These are phyloP conservation scores for Anguilla obscura DNA, from an alignment of 2,797 vertebrate species.

Conservation along the genomic window DNA sequence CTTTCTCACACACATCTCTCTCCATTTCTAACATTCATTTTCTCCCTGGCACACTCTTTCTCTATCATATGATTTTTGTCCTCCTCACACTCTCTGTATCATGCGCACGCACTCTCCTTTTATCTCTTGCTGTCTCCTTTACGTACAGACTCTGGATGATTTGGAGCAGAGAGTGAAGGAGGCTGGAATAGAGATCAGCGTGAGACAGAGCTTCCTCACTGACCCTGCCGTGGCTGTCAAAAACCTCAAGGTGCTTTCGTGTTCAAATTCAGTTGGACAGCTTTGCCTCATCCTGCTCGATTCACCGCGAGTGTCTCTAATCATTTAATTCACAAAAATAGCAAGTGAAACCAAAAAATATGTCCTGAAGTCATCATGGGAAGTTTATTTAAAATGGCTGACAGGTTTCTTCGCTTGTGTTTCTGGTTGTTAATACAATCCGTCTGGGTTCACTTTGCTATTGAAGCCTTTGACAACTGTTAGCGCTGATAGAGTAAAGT, in stretches of 20 bases:
- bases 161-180: constrained; percentile 89
- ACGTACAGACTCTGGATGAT: constrained; percentile 88
- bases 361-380: background rate
- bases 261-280: background rate
- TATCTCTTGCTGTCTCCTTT: constrained; percentile 26
- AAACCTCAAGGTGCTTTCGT: constrained; percentile 87
- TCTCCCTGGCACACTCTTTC: background rate
- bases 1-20: constrained; percentile 27
- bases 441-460: constrained; percentile 1
- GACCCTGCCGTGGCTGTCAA: constrained; percentile 92
- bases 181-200: constrained; percentile 92
- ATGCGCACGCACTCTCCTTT: background rate
- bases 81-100: background rate
- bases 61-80: background rate
- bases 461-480: background rate
- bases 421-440: background rate
- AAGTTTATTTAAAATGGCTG: background rate
- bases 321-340: constrained; percentile 5
- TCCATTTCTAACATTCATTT: background rate
- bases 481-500: constrained; percentile 1
- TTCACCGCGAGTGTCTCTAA: background rate
- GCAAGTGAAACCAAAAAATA: constrained; percentile 1
- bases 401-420: background rate
- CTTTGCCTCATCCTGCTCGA: background rate
- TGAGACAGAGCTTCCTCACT: constrained; percentile 93